Evolutionary conservation across 2,113 vertebrate genomes (phyloP), one percentile per base, ranked within the genome.

Genomic region (Cyanistes caeruleus): DNA sequence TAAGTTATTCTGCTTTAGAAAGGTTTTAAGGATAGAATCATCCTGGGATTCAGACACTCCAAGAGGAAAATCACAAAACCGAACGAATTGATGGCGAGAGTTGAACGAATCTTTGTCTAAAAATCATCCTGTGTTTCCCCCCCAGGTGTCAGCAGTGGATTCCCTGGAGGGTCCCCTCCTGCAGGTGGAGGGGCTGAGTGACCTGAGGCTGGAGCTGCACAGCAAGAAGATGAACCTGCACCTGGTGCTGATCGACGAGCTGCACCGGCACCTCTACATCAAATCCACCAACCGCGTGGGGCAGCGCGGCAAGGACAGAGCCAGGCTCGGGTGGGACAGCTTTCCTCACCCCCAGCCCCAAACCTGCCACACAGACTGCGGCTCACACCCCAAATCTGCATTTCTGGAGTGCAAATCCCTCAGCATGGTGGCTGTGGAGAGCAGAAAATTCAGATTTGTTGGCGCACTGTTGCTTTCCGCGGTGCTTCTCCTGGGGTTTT

Each of bases 221-320:
- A 99, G 98, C 91, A 99, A 99, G 98, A 99, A 99, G 97, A 99
- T 99, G 98, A 99, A 99, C 97, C 98, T 99, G 95, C 99, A 99
- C 95, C 89, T 99, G 24, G 99, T 99, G 39, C 98, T 99, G 58
- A 99, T 99, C 10, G 99, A 99, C 10, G 99, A 99, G 35, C 96
- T 99, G 39, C 99, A 99, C 88, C 98, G 99, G 9, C 99, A 99
- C 51, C 98, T 99, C 37, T 99, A 99, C 97, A 99, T 99, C 97
- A 99, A 98, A 73, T 99, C 99, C 31, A 99, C 99, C 4, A 99
- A 98, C 92, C 98, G 99, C 5, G 98, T 99, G 35, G 99, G 98
- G 33, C 98, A 98, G 56, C 98, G 98, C 59, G 98, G 84, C 98
- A 98, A 96, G 95, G 99, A 99, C 79, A 98, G 99, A 87, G 97